Base-by-base conservation (phyloP, 2,113 vertebrate genomes). In the Phylloscopus trochiloides region DNA sequence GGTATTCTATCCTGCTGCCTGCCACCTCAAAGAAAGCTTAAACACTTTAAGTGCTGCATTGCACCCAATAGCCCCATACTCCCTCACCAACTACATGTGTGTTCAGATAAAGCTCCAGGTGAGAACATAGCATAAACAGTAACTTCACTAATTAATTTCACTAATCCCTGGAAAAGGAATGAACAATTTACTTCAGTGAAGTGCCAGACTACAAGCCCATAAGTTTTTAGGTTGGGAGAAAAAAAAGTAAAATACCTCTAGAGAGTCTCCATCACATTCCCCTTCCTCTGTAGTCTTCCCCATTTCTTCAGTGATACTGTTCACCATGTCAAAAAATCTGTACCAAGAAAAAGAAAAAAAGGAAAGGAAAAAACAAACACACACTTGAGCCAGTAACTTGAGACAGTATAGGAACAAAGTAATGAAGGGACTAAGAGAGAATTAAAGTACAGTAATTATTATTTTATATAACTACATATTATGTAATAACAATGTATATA, bases 251-350 rank as follows among this genome's bases (percentile, higher is more conserved):
- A 90, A 96, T 98, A 99, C 99, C 98, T 99, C 99, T 80, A 99
- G 96, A 43, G 98, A 98, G 42, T 99, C 99, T 12, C 97, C 91
- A 63, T 99, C 99, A 92, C 98, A 99, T 54, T 99, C 99, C 10
- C 98, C 98, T 87, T 99, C 99, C 47, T 99, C 99, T 1, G 98
- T 97, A 50, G 97, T 95, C 90, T 98, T 99, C 95, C 99, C 99
- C 68, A 99, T 98, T 92, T 99, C 99, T 92, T 99, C 99, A 2
- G 98, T 98, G 58, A 99, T 99, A 86, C 98, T 98, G 95, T 99
- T 99, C 73, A 99, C 99, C 98, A 99, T 98, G 86, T 99, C 99
- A 97, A 99, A 99, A 98, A 99, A 99, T 94, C 99, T 99, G 92
- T 62, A 82, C 75, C 55, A 26, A 63, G 45, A 63, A 48, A 86